phyloP scores from a whole-genome alignment of 1,140 invertebrate genomes.

The Metaphire vulgaris region DNA sequence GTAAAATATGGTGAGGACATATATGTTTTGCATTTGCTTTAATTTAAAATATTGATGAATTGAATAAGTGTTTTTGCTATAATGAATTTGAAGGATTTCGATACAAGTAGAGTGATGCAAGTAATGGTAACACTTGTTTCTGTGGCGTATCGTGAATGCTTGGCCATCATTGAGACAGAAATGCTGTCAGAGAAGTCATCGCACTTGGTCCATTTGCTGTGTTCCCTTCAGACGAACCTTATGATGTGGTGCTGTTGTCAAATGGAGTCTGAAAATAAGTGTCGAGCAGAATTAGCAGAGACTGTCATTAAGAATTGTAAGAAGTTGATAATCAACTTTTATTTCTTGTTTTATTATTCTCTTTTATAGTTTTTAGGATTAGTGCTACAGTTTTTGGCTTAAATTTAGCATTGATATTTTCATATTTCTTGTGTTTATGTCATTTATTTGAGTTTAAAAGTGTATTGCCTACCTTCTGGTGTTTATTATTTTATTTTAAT shows the following conservation, averaged over 20 bases:
- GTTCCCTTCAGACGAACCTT: conserved; percentile 45
- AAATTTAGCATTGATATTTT: too few species aligned
- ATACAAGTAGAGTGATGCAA: conserved; percentile 35
- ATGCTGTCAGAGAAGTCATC: conserved; percentile 38
- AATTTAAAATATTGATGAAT: too few species aligned
- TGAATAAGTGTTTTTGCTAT: too few species aligned
- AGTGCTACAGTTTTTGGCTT: too few species aligned
- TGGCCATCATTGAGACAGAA: conserved; percentile 25
- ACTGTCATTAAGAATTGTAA: conserved; percentile 35
- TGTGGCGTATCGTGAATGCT: conserved; percentile 43
- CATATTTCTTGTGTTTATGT: too few species aligned
- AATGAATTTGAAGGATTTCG: conserved; percentile 42
- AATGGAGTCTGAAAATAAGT: conserved; percentile 33
- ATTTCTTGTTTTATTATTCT: too few species aligned
- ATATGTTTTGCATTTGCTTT: too few species aligned
- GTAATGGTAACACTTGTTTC: conserved; percentile 47
- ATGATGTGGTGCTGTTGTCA: conserved; percentile 45
- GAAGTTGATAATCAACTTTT: background rate
- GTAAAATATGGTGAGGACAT: too few species aligned
- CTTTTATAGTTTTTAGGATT: too few species aligned
- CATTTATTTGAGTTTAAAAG: too few species aligned
- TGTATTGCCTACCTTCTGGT: too few species aligned
- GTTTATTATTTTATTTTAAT: too few species aligned
- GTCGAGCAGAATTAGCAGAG: conserved; percentile 32
- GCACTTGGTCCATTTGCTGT: conserved; percentile 43